phyloP scores from a whole-genome alignment of 2,888 invertebrate species.

The Sepiola atlantica region DNA sequence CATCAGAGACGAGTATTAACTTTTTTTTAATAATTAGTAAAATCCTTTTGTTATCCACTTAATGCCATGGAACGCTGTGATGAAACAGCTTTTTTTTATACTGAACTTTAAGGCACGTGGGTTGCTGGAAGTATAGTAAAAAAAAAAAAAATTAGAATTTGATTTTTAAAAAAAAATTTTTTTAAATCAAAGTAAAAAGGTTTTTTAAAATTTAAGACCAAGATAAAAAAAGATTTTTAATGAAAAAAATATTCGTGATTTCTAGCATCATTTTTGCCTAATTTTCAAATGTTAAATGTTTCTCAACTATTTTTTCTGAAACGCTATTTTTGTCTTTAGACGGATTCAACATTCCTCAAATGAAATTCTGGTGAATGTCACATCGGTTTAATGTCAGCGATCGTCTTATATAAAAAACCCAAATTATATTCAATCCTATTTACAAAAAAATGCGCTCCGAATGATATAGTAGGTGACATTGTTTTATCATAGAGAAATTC shows the following conservation, averaged over 20 bases:
- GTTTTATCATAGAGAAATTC: neutral
- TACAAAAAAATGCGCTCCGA: neutral
- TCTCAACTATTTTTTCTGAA: neutral
- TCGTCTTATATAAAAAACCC: neutral
- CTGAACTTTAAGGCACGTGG: too few relatives aligned
- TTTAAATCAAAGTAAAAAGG: too few relatives aligned
- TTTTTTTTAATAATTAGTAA: too few relatives aligned
- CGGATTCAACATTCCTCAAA: constrained; percentile 32
- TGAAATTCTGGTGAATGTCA: constrained; percentile 32
- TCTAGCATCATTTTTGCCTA: neutral
- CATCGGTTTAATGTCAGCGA: neutral
- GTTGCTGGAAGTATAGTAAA: too few relatives aligned
- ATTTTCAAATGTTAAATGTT: neutral
- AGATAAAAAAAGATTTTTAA: neutral
- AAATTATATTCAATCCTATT: neutral
- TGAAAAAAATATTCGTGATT: too few relatives aligned
- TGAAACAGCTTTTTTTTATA: too few relatives aligned
- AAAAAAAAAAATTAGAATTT: too few relatives aligned
- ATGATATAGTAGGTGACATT: neutral
- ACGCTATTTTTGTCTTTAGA: neutral
- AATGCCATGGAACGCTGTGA: too few relatives aligned
- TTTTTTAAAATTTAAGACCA: neutral
- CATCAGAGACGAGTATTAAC: too few relatives aligned
- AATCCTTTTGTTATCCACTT: too few relatives aligned
- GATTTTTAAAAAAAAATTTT: too few relatives aligned